Evolutionary conservation across 2,113 vertebrate species (phyloP).

Genomic region (Oryzias melastigma): DNA sequence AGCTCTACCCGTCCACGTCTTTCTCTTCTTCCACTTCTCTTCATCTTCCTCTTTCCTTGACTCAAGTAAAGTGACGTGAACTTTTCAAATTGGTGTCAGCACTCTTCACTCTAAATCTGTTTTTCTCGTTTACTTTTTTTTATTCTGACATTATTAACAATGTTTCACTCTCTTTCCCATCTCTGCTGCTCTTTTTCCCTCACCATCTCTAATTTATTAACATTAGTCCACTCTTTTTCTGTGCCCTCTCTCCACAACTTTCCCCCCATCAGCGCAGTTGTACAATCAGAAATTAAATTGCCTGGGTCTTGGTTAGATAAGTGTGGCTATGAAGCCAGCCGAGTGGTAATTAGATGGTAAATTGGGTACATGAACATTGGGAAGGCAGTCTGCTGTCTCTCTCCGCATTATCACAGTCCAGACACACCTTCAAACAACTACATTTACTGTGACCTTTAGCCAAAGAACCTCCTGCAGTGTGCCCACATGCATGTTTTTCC

Average conservation of each 20-base stretch:
- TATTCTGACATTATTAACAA: constrained; percentile 69
- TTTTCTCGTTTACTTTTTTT: constrained; percentile 44
- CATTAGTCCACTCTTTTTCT: constrained; percentile 56
- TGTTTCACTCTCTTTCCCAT: constrained; percentile 52
- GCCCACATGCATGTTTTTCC: constrained; percentile 18
- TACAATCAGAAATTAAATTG: constrained; percentile 79
- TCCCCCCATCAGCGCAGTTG: constrained; percentile 65
- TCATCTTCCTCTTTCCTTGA: constrained; percentile 52
- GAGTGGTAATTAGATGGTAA: constrained; percentile 76
- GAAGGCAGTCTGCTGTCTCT: constrained; percentile 67
- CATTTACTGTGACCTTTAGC: constrained; percentile 74
- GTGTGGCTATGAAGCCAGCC: constrained; percentile 74
- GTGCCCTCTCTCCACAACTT: constrained; percentile 68
- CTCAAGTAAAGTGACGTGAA: constrained; percentile 71
- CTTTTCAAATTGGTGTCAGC: constrained; percentile 77
- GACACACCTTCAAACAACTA: constrained; percentile 75
- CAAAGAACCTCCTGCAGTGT: constrained; percentile 51
- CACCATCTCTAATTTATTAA: constrained; percentile 72
- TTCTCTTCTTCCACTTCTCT: constrained; percentile 41
- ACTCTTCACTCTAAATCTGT: constrained; percentile 58
- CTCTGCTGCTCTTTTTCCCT: constrained; percentile 49
- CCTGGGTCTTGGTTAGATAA: constrained; percentile 76
- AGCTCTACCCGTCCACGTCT: constrained; percentile 43
- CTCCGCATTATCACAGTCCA: constrained; percentile 73
- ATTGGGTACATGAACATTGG: constrained; percentile 74